Evolutionary conservation across 2,888 invertebrate species (phyloP).

Genomic region (Neoaliturus tenellus): DNA sequence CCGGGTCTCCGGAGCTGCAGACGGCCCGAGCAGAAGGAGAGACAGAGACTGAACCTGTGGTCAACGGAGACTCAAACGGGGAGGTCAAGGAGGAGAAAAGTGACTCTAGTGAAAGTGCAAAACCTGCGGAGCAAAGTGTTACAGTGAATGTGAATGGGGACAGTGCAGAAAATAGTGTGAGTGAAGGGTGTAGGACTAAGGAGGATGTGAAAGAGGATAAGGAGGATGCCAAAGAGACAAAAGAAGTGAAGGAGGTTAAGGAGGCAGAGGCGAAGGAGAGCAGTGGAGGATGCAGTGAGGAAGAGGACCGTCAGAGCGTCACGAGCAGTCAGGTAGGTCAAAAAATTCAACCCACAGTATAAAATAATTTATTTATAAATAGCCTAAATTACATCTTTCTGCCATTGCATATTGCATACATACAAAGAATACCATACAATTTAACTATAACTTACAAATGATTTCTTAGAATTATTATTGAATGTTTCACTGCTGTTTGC

Average conservation of each 20-base stretch:
- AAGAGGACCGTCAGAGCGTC: conserved; percentile 59
- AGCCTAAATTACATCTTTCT: no score
- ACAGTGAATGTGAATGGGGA: conserved; percentile 28
- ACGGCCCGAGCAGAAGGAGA: not conserved
- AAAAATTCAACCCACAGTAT: no score
- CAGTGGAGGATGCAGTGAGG: conserved; percentile 61
- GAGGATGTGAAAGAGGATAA: conserved; percentile 69
- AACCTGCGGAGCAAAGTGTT: not conserved
- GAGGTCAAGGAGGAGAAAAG: conserved; percentile 1
- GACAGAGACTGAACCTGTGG: not conserved
- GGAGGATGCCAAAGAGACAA: conserved; percentile 67
- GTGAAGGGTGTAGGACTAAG: conserved; percentile 41
- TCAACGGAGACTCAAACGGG: conserved; percentile 46
- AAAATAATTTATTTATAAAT: no score
- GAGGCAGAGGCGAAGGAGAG: conserved; percentile 58
- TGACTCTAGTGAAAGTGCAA: not conserved
- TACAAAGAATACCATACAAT: no score
- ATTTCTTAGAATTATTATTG: no score
- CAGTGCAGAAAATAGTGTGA: conserved; percentile 56
- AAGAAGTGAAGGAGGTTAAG: conserved; percentile 67
- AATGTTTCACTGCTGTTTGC: no score
- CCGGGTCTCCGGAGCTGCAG: not conserved
- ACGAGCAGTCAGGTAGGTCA: conserved; percentile 51
- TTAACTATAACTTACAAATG: no score
- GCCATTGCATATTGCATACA: not conserved